phyloP scores from a whole-genome alignment of 1,140 invertebrate species.

The Brachionus manjavacas region DNA sequence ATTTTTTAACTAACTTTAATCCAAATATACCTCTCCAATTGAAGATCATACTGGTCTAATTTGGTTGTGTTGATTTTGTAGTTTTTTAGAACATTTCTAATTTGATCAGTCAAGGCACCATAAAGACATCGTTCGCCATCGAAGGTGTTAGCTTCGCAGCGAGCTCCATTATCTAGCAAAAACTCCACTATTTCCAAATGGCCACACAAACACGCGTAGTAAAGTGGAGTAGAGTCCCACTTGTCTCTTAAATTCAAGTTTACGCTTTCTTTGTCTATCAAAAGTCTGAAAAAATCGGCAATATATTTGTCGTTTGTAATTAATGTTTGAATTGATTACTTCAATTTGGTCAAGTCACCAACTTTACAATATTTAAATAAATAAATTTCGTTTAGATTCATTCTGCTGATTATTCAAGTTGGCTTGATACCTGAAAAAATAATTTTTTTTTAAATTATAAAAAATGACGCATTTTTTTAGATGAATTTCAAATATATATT shows the following conservation, averaged over 20 bases:
- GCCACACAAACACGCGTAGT: slow-evolving; percentile 63
- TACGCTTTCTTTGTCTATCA: slow-evolving; percentile 61
- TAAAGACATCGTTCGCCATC: slow-evolving; percentile 64
- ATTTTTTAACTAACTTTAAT: background rate
- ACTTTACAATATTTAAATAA: slow-evolving; percentile 55
- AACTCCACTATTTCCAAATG: slow-evolving; percentile 60
- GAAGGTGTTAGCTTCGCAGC: slow-evolving; percentile 63
- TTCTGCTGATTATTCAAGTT: background rate
- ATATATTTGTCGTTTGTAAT: background rate
- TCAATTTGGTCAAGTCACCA: slow-evolving; percentile 55
- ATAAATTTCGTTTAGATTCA: slow-evolving; percentile 36
- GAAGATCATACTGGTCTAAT: slow-evolving; percentile 61
- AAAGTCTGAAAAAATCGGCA: slow-evolving; percentile 47
- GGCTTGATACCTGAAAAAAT: background rate
- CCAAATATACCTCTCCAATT: slow-evolving; percentile 50
- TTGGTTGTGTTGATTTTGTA: slow-evolving; percentile 58
- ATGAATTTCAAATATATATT: background rate
- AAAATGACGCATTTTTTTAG: slow-evolving; percentile 13
- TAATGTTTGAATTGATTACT: slow-evolving; percentile 47
- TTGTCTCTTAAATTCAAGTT: slow-evolving; percentile 60
- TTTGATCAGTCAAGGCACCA: slow-evolving; percentile 61
- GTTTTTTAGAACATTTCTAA: slow-evolving; percentile 59
- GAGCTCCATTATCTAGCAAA: slow-evolving; percentile 59
- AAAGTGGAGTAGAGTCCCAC: slow-evolving; percentile 63
- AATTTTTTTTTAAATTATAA: background rate